These are phyloP conservation scores for Pseudomyrmex cubaensis DNA, from an alignment of 1,140 invertebrate genomes.

Conservation along the genomic window DNA sequence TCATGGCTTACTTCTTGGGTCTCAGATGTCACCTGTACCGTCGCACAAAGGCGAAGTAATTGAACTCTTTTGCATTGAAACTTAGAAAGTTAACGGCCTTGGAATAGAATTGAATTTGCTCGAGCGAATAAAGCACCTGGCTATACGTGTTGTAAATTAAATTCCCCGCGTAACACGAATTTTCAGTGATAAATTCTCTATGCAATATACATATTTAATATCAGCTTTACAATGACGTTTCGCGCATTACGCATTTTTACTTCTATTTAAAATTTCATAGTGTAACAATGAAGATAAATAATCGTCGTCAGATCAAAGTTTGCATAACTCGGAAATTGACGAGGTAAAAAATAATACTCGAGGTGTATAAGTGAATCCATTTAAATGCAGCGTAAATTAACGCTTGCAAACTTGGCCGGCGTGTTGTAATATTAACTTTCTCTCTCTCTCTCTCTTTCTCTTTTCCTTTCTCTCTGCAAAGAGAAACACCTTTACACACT, in stretches of 20 bases:
- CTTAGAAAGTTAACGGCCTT: constrained; percentile 40
- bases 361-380: not conserved
- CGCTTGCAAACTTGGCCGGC: not conserved
- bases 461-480: not conserved
- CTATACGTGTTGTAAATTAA: constrained; percentile 21
- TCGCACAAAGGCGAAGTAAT: constrained; percentile 44
- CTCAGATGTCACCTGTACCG: constrained; percentile 4
- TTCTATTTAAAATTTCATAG: not conserved
- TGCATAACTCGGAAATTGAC: not conserved
- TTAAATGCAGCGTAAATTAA: not conserved
- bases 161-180: not conserved
- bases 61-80: constrained; percentile 57
- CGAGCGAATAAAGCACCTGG: constrained; percentile 9
- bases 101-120: constrained; percentile 37
- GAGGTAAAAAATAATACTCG: constrained; percentile 4
- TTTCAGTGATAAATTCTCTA: constrained; percentile 1
- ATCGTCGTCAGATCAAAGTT: not conserved
- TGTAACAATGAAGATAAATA: not conserved
- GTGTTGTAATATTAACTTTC: not conserved
- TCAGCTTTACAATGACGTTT: not conserved
- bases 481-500: constrained; percentile 11
- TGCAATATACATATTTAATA: constrained; percentile 1
- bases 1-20: constrained; percentile 22
- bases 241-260: not conserved
- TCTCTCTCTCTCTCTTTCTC: too few species aligned